Base-by-base conservation (phyloP, 2,888 invertebrate genomes). In the Aspidapion aeneum region DNA sequence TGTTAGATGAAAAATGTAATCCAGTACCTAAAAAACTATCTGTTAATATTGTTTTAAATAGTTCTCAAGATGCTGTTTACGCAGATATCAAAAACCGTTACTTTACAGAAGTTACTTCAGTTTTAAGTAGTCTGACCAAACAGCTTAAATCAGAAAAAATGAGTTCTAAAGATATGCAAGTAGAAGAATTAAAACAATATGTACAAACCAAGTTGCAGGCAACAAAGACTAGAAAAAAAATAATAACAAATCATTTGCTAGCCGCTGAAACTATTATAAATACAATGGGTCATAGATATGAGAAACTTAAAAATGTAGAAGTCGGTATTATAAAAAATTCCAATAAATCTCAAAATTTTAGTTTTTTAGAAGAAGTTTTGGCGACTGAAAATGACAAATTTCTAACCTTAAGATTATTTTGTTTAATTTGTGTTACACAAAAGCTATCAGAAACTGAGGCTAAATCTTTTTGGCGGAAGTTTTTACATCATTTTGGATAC, bases 191-290 rank as follows among this genome's bases (percentile, higher is more conserved):
- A 83, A 95, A 95, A 74, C 86, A 89, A 63, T 98, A 93, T 82
- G 93, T 98, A 0, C 86, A 92, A n/a, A 92, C 91, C 20, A 93
- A 94, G 76, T 79, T 98, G 56, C 90, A 91, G 69, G 88, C 88
- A 70, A 85, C 95, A 1, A 88, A 93, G 52, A 83, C 90, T n/a
- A 87, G 90, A 55, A 97, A 97, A 73, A 89, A 90, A 70, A 90
- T 91, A 72, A 83, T 98, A 56, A 87, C 93, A 50, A 88, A 93
- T 71, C 98, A 98, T 80, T 89, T 98, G 58, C 86, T 91, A 66
- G 94, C 95, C 0, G 95, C 96, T 72, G 98, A 98, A 81, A 88
- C 88, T 1, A 93, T 97, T n/a, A 88, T 93, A 73, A 87, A 88
- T 73, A 87, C 87, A 74, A 82, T 93, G 75, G 90, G 90, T 57